Percentiles rank a stretch among this genome's conserved stretches.
phyloP scores from a whole-genome alignment of 2,797 vertebrate genomes.

The Eospalax fontanierii region DNA sequence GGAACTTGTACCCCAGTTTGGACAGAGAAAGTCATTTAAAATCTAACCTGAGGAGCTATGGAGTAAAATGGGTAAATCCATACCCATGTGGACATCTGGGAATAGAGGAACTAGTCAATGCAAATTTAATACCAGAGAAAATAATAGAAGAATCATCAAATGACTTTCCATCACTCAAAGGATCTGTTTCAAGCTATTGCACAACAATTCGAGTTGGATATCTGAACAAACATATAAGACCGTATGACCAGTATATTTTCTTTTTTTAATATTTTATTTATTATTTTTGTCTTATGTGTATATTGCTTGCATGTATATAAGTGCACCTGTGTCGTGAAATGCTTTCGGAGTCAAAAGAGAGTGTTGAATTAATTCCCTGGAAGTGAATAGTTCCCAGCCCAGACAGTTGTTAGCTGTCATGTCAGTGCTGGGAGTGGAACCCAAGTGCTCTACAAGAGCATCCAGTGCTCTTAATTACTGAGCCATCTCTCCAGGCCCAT shows the following conservation, averaged over 20 bases:
- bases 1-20: not conserved
- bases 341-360: no score
- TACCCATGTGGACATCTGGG: slow-evolving; percentile 29
- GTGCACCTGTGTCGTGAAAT: no score
- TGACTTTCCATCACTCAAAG: slow-evolving; percentile 65
- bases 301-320: no score
- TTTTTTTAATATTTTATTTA: not conserved
- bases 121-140: slow-evolving; percentile 77
- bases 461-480: no score
- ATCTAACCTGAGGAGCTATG: not conserved
- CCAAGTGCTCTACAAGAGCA: no score
- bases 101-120: slow-evolving; percentile 70
- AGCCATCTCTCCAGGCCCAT: not conserved
- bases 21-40: not conserved
- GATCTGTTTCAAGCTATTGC: slow-evolving; percentile 28
- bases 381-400: no score
- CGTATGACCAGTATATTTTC: slow-evolving; percentile 12
- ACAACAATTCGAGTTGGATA: slow-evolving; percentile 66
- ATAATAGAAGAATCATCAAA: slow-evolving; percentile 72
- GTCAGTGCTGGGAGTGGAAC: no score
- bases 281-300: no score
- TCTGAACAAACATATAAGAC: slow-evolving; percentile 56
- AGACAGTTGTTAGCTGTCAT: no score
- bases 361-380: no score
- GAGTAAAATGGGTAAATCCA: no score